Conservation (phyloP, 2,797 vertebrate genomes). For the Fratercula arctica region DNA sequence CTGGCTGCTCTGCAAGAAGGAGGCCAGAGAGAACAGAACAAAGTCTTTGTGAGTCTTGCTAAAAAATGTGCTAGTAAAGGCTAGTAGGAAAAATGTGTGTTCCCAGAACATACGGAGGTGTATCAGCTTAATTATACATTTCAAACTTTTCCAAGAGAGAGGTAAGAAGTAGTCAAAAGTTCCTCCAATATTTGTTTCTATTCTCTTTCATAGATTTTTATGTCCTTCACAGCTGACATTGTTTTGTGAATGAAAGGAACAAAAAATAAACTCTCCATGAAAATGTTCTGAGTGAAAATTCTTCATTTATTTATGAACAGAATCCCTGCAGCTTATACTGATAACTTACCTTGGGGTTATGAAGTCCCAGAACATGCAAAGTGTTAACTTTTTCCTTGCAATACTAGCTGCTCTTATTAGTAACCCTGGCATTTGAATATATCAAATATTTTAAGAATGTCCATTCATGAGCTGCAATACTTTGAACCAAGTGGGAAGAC, state of each 20-base stretch:
- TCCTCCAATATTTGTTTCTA: neutral
- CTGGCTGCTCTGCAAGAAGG: neutral
- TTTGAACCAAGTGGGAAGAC: neutral
- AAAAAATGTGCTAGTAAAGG: neutral
- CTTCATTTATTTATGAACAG: neutral
- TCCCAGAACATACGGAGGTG: neutral
- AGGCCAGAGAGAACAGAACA: neutral
- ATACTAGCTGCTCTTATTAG: neutral
- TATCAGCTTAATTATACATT: neutral
- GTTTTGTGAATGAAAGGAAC: neutral
- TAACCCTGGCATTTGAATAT: neutral
- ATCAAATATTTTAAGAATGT: neutral
- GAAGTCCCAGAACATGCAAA: neutral
- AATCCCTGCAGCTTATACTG: neutral
- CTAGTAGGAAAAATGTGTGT: neutral
- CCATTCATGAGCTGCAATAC: neutral
- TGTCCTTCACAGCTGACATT: neutral
- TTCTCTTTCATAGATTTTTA: neutral
- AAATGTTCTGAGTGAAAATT: neutral
- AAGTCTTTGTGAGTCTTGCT: neutral
- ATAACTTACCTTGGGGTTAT: neutral
- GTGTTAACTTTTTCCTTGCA: neutral
- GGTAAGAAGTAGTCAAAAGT: neutral
- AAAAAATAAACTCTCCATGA: neutral
- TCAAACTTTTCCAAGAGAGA: neutral